phyloP scores from a whole-genome alignment of 2,113 vertebrate species.

The Rattus rattus region DNA sequence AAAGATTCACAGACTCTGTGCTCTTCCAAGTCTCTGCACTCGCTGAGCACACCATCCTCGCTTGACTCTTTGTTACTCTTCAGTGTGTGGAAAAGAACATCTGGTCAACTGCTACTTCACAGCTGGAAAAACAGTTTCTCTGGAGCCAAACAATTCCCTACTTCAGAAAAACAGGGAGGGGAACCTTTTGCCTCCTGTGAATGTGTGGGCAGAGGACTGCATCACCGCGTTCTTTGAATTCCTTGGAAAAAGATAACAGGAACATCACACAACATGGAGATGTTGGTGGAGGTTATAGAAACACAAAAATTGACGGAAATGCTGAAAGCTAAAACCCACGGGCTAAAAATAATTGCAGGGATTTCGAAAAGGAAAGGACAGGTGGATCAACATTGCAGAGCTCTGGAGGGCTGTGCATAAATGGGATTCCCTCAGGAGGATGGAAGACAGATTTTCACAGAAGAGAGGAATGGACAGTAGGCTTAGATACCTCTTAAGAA shows the following conservation, averaged over 20 bases:
- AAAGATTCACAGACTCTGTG: neutral
- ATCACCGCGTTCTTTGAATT: constrained; percentile 64
- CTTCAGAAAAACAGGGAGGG: constrained; percentile 65
- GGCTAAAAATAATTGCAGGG: constrained; percentile 40
- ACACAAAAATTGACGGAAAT: constrained; percentile 2
- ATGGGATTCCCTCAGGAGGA: neutral
- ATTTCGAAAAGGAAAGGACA: constrained; percentile 38
- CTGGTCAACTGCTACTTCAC: constrained; percentile 66
- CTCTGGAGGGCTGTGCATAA: neutral
- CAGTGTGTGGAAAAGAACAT: constrained; percentile 35
- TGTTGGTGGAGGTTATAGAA: constrained; percentile 19
- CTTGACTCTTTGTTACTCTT: constrained; percentile 32
- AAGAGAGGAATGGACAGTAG: neutral
- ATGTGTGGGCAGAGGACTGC: constrained; percentile 66
- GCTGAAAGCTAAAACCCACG: constrained; percentile 21
- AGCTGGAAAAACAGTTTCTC: constrained; percentile 79
- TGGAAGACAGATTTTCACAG: constrained; percentile 4
- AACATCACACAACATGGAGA: constrained; percentile 68
- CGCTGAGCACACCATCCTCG: neutral
- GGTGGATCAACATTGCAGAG: neutral
- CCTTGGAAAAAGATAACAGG: constrained; percentile 62
- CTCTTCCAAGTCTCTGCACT: neutral
- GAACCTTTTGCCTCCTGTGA: constrained; percentile 32
- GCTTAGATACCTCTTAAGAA: neutral
- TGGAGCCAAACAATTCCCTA: constrained; percentile 54